phyloP scores from a whole-genome alignment of 2,888 invertebrate genomes.

The Parapristionchus giblindavisi region DNA sequence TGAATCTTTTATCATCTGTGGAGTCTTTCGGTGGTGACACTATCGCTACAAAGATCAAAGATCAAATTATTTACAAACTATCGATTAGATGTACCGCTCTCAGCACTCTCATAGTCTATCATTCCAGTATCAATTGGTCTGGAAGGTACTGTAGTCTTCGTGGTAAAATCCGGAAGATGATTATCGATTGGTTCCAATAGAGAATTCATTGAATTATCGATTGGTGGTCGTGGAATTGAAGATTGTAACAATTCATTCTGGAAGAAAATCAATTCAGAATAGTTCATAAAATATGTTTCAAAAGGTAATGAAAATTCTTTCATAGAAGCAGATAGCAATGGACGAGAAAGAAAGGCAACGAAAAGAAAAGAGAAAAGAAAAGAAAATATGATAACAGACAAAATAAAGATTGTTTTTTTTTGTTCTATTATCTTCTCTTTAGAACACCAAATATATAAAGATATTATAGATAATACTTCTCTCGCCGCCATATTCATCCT shows the following conservation, averaged over 20 bases:
- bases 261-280: too few species aligned
- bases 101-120: conserved; percentile 6
- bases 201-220: not conserved
- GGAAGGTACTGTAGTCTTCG: conserved; percentile 21
- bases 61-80: too few species aligned
- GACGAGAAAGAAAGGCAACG: too few species aligned
- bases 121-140: conserved; percentile 1
- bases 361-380: too few species aligned
- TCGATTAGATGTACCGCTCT: conserved; percentile 4
- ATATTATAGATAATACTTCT: conserved; percentile 4
- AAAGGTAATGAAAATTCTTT: too few species aligned
- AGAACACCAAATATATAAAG: not conserved
- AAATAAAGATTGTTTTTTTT: not conserved
- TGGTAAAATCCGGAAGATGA: conserved; percentile 1
- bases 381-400: too few species aligned
- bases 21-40: too few species aligned
- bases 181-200: conserved; percentile 26
- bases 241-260: conserved; percentile 16
- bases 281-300: too few species aligned
- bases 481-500: conserved; percentile 9
- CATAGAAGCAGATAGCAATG: too few species aligned
- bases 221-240: conserved; percentile 7
- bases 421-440: not conserved
- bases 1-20: conserved; percentile 5
- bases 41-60: too few species aligned